Evolutionary conservation across 2,113 vertebrate genomes (phyloP), one percentile per base, ranked within the genome.

Genomic region (Condylura cristata): DNA sequence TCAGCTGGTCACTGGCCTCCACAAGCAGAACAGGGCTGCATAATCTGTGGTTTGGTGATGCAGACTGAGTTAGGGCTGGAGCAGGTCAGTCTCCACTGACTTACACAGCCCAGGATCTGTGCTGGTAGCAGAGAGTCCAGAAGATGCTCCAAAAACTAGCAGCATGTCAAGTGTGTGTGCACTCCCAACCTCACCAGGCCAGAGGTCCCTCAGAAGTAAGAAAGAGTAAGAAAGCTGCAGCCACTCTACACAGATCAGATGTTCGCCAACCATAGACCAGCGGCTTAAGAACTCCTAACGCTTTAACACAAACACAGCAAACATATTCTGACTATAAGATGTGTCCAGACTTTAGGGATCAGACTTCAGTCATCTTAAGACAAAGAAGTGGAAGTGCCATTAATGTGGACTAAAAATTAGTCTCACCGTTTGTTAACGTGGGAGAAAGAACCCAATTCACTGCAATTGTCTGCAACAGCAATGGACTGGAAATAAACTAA

Each of bases 391-490:
- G 28, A 85, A 74, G 32, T 28, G 16, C 58, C n/a, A 53, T 51
- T 80, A 89, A 70, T 8, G 20, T 37, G 90, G 8, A 13, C 76
- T 92, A 71, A 92, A 96, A 86, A 66, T 63, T 6, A 20, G 30
- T 18, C 37, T 95, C 30, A 56, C 87, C 44, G 17, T 81, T 87
- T 61, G 44, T 60, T 53, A 86, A 95, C 68, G n/a, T 82, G 46
- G 28, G 48, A 32, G 86, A 86, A 60, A 53, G 60, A 75, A 93
- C 37, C 24, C 63, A 76, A 79, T 56, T 71, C 76, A 80, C 10
- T 41, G 7, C 18, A 92, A 80, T 12, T 20, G 53, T 70, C 60
- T 85, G 5, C 26, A 96, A 74, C 17, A 32, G 22, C 74, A 86
- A 86, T 1, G 76, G 6, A 75, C 48, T 80, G 56, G 51, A 76